Evolutionary conservation across 1,140 invertebrate species (phyloP).

Genomic region (Prorops nasuta): DNA sequence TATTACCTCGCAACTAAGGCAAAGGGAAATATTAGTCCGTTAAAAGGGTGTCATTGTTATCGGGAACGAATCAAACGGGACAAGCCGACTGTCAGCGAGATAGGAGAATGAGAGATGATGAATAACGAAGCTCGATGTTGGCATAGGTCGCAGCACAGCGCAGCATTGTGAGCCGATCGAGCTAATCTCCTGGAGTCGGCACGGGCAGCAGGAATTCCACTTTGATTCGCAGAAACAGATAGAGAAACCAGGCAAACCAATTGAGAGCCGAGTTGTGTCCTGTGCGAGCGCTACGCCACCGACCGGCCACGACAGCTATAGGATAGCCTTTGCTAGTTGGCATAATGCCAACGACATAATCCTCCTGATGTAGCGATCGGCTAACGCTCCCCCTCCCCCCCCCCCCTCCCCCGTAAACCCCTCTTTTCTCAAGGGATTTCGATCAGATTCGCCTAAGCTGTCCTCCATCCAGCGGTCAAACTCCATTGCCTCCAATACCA

Average conservation of each 20-base stretch:
- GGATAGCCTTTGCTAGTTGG: conserved; percentile 11
- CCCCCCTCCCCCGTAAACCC: conserved; percentile 19
- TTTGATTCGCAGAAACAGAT: conserved; percentile 11
- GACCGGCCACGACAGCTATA: too few species aligned
- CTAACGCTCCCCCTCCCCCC: conserved; percentile 8
- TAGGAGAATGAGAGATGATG: too few species aligned
- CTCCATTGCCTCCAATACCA: conserved; percentile 6
- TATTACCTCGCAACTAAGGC: too few species aligned
- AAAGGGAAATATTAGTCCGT: too few species aligned
- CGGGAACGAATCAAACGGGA: too few species aligned
- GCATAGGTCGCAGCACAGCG: too few species aligned
- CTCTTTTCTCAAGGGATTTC: conserved; percentile 17
- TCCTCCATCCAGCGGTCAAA: conserved; percentile 17
- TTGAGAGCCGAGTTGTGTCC: background rate
- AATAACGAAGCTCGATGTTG: too few species aligned
- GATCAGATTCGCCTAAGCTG: conserved; percentile 14
- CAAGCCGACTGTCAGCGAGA: too few species aligned
- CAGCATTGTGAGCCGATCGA: conserved; percentile 33
- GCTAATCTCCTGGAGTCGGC: conserved; percentile 30
- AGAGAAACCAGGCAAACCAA: background rate
- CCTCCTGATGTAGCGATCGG: conserved; percentile 31
- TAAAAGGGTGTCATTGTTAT: too few species aligned
- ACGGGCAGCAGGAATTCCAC: conserved; percentile 30
- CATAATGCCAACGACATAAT: conserved; percentile 34
- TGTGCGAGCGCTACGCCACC: background rate